Conservation (phyloP, 2,113 vertebrate genomes). For the Chaenogobius annularis region DNA sequence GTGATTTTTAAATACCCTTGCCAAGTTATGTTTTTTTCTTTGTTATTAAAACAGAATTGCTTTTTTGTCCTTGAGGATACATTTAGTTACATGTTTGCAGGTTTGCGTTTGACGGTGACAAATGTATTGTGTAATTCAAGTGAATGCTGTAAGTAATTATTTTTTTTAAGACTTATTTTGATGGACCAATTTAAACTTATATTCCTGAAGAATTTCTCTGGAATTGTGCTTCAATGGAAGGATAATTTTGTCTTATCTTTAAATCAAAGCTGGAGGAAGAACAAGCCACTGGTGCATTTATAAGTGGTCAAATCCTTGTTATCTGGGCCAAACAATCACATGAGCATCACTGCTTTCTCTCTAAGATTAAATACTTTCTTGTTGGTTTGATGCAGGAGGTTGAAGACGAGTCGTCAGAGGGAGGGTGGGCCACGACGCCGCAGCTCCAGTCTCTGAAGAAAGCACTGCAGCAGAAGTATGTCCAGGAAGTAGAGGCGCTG, state of each 20-base stretch:
- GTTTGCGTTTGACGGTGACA: neutral
- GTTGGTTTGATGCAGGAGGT: constrained; percentile 35
- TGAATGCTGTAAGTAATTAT: no score
- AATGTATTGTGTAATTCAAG: no score
- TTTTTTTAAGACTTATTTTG: no score
- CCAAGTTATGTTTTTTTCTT: neutral
- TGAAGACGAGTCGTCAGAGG: constrained; percentile 45
- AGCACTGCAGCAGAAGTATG: constrained; percentile 67
- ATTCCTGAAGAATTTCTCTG: constrained; percentile 19
- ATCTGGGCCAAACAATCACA: neutral
- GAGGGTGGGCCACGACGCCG: constrained; percentile 31
- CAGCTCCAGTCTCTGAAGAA: constrained; percentile 72
- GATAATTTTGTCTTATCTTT: constrained; percentile 33
- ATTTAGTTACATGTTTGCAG: neutral
- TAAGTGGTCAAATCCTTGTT: constrained; percentile 4
- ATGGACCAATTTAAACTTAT: no score
- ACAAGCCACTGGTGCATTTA: constrained; percentile 52
- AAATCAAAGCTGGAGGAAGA: constrained; percentile 8
- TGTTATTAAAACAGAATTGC: neutral
- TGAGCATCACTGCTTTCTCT: neutral
- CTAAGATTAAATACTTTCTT: neutral
- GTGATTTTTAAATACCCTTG: neutral
- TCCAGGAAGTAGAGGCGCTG: constrained; percentile 66
- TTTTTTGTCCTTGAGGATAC: neutral
- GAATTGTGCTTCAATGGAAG: constrained; percentile 21